Evolutionary conservation across 2,797 vertebrate species (phyloP), one percentile per base, ranked within the genome.

Genomic region (Threskiornis aethiopicus): DNA sequence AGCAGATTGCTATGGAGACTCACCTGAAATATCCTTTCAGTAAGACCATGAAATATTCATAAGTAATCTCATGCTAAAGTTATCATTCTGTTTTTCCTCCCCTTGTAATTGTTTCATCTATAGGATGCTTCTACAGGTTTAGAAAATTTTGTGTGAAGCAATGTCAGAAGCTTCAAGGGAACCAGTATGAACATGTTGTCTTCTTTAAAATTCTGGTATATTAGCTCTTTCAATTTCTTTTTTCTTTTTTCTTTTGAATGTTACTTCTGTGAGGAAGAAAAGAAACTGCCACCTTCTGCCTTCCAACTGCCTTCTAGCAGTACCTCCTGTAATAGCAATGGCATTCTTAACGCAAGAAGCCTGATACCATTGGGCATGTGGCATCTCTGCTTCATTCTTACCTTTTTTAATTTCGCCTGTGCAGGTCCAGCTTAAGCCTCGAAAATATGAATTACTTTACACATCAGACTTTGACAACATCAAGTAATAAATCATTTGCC

Each of bases 11-110:
- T 95, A 66, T 87, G 77, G 73, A 96, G 88, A 90, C 66, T 94
- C 80, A 92, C 88, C 66, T 92, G 90, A 92, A 94, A 90, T 93
- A 92, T 73, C 51, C 70, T 93, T 92, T 61, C 70, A 51, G 77
- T 47, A 84, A 79, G 19, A 46, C 58, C 58, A 70, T 93, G 81
- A 93, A 96, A 96, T 93, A 96, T 93, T 95, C 73, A 84, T 93
- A 79, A 79, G 75, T 87, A 41, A 79, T 84, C 46, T 90, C 67
- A 44, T 57, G 54, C 54, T 90, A 69, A 87, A 94, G 55, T 87
- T 96, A 94, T 79, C 47, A 47, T 82, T 95, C 80, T 93, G 41
- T 51, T 90, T 93, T 93, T 80, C 35, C 44, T 67, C 24, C 46
- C 11, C 61, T 76, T 90, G 65, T 84, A 87, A 70, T 80, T 47